Percentiles rank a stretch among this genome's conserved stretches.
phyloP scores from a whole-genome alignment of 2,113 vertebrate genomes.

The Gopherus flavomarginatus region DNA sequence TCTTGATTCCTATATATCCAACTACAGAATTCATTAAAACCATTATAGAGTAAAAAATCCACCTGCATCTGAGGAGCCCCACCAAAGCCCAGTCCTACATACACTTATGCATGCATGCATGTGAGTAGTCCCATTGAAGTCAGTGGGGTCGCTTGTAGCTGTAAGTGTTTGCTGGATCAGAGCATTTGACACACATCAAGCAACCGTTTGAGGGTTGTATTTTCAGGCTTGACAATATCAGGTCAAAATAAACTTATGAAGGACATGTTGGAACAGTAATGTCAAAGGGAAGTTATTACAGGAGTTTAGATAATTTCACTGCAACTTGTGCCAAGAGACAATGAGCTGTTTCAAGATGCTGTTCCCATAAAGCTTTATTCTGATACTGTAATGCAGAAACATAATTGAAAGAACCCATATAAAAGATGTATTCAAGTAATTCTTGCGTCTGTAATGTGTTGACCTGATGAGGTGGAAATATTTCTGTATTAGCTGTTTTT shows the following conservation, averaged over 20 bases:
- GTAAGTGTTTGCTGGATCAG: not conserved
- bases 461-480: not conserved
- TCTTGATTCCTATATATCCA: rapidly evolving
- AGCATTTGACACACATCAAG: not conserved
- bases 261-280: not conserved
- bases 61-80: not conserved
- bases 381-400: not conserved
- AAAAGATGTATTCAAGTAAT: not conserved
- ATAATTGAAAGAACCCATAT: not conserved
- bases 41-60: not conserved
- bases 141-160: not conserved
- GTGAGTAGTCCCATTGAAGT: not conserved
- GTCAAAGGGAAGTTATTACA: not conserved
- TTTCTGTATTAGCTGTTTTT: not conserved
- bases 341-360: not conserved
- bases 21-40: not conserved
- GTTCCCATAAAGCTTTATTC: not conserved
- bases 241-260: not conserved
- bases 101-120: not conserved
- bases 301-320: conserved; percentile 7
- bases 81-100: not conserved
- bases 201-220: rapidly evolving
- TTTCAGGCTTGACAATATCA: not conserved
- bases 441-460: not conserved
- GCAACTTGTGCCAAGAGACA: not conserved